A percentile compares a stretch with the other conserved stretches of the same genome.
Conservation (phyloP, 2,113 vertebrate genomes). For the Azemiops feae region DNA sequence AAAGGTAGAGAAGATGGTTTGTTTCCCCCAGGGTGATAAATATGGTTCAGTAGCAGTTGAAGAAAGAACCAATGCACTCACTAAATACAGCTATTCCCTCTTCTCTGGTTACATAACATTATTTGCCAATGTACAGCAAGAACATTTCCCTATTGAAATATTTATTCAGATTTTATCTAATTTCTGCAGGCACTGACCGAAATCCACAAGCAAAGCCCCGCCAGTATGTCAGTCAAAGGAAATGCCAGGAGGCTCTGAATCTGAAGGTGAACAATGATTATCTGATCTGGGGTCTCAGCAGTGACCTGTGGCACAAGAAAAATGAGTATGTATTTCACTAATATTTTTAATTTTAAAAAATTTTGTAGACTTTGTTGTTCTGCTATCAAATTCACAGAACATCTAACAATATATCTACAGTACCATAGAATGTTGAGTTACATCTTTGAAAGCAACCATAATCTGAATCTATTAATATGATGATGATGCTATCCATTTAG, state of each 20-base stretch:
- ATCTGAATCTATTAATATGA: background rate
- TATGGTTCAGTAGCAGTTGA: background rate
- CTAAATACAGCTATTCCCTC: background rate
- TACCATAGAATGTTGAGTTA: no score
- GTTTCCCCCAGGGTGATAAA: background rate
- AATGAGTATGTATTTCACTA: conserved; percentile 54
- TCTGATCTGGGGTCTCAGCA: conserved; percentile 63
- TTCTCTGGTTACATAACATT: no score
- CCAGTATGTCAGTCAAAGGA: conserved; percentile 60
- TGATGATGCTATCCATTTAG: no score
- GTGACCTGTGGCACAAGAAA: background rate
- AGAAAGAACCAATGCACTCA: background rate
- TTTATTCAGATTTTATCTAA: background rate
- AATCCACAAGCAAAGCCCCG: conserved; percentile 28
- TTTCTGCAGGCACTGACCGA: conserved; percentile 56
- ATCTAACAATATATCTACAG: background rate
- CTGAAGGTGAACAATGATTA: conserved; percentile 44
- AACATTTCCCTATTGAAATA: background rate
- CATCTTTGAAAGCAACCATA: background rate
- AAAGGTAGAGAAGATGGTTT: background rate
- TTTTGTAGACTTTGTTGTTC: background rate
- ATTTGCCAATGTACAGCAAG: background rate
- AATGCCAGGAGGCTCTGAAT: conserved; percentile 55
- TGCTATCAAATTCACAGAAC: no score
- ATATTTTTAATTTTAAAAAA: background rate